These are phyloP conservation scores for Hypselothyrea guttata DNA, from an alignment of 2,888 invertebrate species.

Conservation along the genomic window DNA sequence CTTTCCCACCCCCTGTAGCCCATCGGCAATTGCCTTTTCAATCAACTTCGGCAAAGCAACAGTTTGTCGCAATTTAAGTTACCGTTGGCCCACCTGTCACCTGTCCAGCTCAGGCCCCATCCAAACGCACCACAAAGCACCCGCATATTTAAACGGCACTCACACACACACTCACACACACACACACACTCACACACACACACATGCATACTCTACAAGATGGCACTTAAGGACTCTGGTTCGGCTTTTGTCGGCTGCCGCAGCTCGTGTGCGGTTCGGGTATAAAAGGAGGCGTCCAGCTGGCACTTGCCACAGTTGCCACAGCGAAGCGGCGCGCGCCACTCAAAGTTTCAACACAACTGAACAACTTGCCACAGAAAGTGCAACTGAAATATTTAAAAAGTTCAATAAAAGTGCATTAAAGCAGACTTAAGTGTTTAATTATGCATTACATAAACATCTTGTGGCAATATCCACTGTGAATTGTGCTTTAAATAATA, in stretches of 20 bases:
- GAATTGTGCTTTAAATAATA: background rate
- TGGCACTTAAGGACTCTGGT: background rate
- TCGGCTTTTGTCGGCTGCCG: constrained; percentile 26
- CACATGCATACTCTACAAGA: constrained; percentile 8
- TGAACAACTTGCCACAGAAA: constrained; percentile 3
- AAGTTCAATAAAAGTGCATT: background rate
- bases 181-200: constrained; percentile 6
- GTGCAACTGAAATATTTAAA: too few relatives aligned
- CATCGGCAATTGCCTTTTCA: constrained; percentile 1
- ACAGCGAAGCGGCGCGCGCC: constrained; percentile 65
- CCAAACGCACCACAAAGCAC: constrained; percentile 10
- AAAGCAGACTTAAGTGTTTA: constrained; percentile 1
- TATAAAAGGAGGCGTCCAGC: constrained; percentile 59
- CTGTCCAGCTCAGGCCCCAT: constrained; percentile 39
- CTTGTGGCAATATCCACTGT: constrained; percentile 1
- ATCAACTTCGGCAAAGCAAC: constrained; percentile 59
- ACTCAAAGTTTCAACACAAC: constrained; percentile 36
- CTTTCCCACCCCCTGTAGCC: background rate
- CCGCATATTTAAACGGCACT: constrained; percentile 29
- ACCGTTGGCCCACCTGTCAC: constrained; percentile 53
- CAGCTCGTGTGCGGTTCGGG: constrained; percentile 21
- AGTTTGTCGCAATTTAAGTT: constrained; percentile 72
- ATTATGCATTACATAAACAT: constrained; percentile 5
- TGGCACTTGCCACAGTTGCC: constrained; percentile 58
- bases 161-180: background rate